Base-by-base conservation (phyloP, 2,113 vertebrate species). In the Diphyllodes magnificus region DNA sequence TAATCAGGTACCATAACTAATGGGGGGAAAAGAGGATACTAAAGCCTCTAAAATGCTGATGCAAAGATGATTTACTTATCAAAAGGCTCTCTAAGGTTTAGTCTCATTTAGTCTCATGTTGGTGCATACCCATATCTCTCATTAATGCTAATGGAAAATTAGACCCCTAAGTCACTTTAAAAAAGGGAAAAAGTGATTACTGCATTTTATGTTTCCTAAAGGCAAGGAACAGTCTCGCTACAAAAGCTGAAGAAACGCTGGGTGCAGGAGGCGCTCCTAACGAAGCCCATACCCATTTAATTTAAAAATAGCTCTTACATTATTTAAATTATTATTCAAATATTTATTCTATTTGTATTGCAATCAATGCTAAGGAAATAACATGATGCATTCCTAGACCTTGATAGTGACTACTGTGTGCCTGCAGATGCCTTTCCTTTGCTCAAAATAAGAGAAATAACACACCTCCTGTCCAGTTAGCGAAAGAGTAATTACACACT, bases 121-220 rank as follows among this genome's bases (percentile, higher is more conserved):
- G 82, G 72, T 75, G 68, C 44, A 72, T 21, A 86, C 65, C 93
- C 90, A 88, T 92, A 97, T 95, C 61, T 97, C 92, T 97, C 92
- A 97, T 95, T 97, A 98, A 95, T 79, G 82, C 69, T 95, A 97
- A 97, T 92, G 88, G 83, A 45, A 97, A 97, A 97, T 93, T 50
- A 89, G 94, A 96, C 93, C 64, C 91, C 81, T 44, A 56, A 87
- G 94, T 94, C 93, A 91, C 81, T 93, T 95, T 91, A 92, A 65
- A 95, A 95, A 69, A 45, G 39, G 77, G 86, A 57, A 72, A 92
- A 75, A 96, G 85, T 13, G n/a, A 96, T 96, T 94, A 65, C 44
- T 73, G 54, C 93, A 79, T 88, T 97, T 96, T 91, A 87, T 89
- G 47, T 66, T 77, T 97, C 90, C 60, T 93, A 83, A 65, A 93